These are phyloP conservation scores for Elegia similella DNA, from an alignment of 2,888 invertebrate species.

Conservation along the genomic window DNA sequence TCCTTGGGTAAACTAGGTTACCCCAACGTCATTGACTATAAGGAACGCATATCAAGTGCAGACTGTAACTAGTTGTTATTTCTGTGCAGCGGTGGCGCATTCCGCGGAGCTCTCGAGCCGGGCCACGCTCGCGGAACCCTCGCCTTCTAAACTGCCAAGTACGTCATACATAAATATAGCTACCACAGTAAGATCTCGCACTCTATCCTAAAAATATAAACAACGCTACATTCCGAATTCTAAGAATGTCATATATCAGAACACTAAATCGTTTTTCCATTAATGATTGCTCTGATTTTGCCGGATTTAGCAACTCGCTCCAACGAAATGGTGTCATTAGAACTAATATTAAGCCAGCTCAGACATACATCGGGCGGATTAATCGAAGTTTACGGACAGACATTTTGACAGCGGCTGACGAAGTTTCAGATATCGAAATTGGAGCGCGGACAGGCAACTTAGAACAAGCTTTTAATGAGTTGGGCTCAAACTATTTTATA, in stretches of 20 bases:
- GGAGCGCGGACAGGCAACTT: slow-evolving; percentile 6
- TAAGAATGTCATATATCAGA: background rate
- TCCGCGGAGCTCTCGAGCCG: slow-evolving; percentile 72
- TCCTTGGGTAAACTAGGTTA: background rate
- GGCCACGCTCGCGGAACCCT: slow-evolving; percentile 77
- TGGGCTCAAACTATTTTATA: background rate
- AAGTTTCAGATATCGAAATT: slow-evolving; percentile 29
- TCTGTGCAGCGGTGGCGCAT: slow-evolving; percentile 77
- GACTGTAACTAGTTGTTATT: slow-evolving; percentile 61
- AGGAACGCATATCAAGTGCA: slow-evolving; percentile 16
- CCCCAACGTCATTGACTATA: background rate
- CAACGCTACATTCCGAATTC: background rate
- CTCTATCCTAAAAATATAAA: slow-evolving; percentile 13
- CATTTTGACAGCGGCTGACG: slow-evolving; percentile 29
- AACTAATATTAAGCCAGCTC: background rate
- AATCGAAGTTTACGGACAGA: slow-evolving; percentile 30
- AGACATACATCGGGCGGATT: slow-evolving; percentile 26
- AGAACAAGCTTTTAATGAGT: slow-evolving; percentile 20
- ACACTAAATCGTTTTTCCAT: background rate
- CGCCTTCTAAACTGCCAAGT: slow-evolving; percentile 84
- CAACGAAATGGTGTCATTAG: background rate
- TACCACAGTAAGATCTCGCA: slow-evolving; percentile 67
- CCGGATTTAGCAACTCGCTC: background rate
- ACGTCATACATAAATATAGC: slow-evolving; percentile 59
- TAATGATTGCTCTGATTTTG: background rate